These are phyloP conservation scores for Tribolium castaneum DNA, from an alignment of 1,140 invertebrate genomes.

Conservation along the genomic window DNA sequence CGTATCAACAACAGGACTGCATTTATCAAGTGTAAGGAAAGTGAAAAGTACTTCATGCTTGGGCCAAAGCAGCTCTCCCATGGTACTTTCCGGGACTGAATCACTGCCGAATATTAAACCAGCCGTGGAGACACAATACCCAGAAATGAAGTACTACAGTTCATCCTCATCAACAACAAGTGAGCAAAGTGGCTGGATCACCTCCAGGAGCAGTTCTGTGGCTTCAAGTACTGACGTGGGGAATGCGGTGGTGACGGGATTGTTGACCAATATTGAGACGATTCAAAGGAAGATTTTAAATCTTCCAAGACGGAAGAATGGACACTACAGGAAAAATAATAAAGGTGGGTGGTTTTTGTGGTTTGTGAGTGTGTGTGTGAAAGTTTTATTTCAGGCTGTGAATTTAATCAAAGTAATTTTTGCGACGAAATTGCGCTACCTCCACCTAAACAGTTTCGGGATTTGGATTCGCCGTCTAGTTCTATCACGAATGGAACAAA, in stretches of 20 bases:
- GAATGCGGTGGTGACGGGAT: conserved; percentile 50
- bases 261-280: conserved; percentile 51
- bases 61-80: conserved; percentile 63
- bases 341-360: too few species aligned
- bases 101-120: conserved; percentile 73
- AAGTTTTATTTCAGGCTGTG: conserved; percentile 53
- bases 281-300: conserved; percentile 51
- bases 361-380: too few species aligned
- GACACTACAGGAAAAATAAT: conserved; percentile 21
- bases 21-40: conserved; percentile 64
- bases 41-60: conserved; percentile 73
- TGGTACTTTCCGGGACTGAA: conserved; percentile 64
- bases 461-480: conserved; percentile 68
- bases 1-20: conserved; percentile 6
- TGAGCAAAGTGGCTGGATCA: conserved; percentile 83
- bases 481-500: conserved; percentile 54
- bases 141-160: conserved; percentile 59
- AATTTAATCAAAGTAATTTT: conserved; percentile 53
- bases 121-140: conserved; percentile 59
- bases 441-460: conserved; percentile 86
- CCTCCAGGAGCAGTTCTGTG: conserved; percentile 73
- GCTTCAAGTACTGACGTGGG: conserved; percentile 55
- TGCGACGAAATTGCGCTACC: conserved; percentile 82
- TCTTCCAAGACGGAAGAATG: conserved; percentile 44
- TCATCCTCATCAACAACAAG: conserved; percentile 77